Evolutionary conservation across 2,888 invertebrate genomes (phyloP).

Genomic region (Suillia variegata): DNA sequence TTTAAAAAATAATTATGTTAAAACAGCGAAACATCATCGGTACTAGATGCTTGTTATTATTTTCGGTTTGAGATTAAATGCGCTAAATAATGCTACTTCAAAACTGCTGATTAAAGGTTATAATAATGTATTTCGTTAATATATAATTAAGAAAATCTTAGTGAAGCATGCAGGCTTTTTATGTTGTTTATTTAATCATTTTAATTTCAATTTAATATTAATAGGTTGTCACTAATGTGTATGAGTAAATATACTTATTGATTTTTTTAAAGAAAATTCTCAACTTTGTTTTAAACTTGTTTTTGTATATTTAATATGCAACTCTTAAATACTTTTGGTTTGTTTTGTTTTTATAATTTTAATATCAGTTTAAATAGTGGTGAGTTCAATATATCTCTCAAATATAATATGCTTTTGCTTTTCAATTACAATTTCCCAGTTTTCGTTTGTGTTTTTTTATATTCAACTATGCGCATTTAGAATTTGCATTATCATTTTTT

Average conservation of each 20-base stretch:
- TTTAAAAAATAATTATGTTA: too few relatives aligned
- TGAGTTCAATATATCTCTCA: slow-evolving; percentile 20
- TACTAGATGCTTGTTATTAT: too few relatives aligned
- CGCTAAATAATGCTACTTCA: not conserved
- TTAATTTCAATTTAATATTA: too few relatives aligned
- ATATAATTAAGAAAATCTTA: not conserved
- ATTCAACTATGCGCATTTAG: slow-evolving; percentile 8
- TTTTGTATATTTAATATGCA: slow-evolving; percentile 37
- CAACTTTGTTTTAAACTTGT: slow-evolving; percentile 38
- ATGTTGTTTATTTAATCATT: not conserved
- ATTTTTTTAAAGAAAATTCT: slow-evolving; percentile 26
- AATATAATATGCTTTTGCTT: slow-evolving; percentile 23
- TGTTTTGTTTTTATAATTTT: slow-evolving; percentile 20
- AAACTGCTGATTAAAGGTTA: not conserved
- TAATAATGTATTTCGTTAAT: too few relatives aligned
- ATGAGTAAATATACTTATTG: slow-evolving; percentile 12
- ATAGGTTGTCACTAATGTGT: slow-evolving; percentile 1
- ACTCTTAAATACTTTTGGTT: slow-evolving; percentile 29
- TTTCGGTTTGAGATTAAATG: too few relatives aligned
- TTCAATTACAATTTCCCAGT: slow-evolving; percentile 20
- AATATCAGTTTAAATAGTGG: slow-evolving; percentile 27
- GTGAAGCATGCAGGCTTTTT: not conserved
- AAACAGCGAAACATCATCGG: too few relatives aligned
- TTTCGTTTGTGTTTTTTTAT: slow-evolving; percentile 14
- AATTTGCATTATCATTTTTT: slow-evolving; percentile 12